Evolutionary conservation across 2,113 vertebrate genomes (phyloP).

Genomic region (Sprattus sprattus): DNA sequence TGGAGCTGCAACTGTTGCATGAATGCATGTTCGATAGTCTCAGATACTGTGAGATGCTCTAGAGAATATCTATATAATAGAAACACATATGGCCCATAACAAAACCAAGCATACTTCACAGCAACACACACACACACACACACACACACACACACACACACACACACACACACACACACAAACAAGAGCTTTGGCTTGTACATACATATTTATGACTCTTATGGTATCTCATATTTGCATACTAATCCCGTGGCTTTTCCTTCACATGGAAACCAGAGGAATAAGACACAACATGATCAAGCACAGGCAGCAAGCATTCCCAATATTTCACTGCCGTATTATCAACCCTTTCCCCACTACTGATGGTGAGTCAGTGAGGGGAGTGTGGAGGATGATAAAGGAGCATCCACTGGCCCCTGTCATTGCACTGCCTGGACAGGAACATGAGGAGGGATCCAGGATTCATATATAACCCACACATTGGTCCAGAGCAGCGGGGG

Average conservation of each 20-base stretch:
- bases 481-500: not conserved
- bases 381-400: not conserved
- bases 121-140: not conserved
- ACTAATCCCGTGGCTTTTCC: not conserved
- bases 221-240: not conserved
- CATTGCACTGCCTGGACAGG: not conserved
- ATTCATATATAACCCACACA: not conserved
- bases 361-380: no score
- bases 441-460: not conserved
- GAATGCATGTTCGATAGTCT: not conserved
- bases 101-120: no score
- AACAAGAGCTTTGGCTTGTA: not conserved
- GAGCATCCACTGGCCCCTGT: not conserved
- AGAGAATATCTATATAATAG: not conserved
- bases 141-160: not conserved
- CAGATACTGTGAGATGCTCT: not conserved
- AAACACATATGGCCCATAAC: not conserved
- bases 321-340: not conserved
- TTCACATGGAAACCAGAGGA: not conserved
- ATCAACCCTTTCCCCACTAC: not conserved
- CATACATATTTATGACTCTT: not conserved
- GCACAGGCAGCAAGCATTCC: not conserved
- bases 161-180: constrained; percentile 11
- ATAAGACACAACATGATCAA: not conserved
- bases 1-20: not conserved